Conservation (phyloP, 2,888 invertebrate species). For the Nemotelus nigrinus region DNA sequence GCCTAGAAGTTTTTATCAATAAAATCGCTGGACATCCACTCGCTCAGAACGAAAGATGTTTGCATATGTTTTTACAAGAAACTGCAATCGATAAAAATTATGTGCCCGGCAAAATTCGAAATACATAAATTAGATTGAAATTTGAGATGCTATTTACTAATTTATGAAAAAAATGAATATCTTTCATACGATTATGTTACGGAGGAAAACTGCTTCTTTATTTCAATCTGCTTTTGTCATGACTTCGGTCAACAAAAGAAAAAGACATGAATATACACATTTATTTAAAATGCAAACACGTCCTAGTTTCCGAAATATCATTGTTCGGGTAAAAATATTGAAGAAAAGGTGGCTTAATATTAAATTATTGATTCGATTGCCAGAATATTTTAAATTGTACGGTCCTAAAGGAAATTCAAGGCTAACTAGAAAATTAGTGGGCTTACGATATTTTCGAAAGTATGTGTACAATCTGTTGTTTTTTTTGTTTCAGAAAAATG, state of each 20-base stretch:
- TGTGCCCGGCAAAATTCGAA: constrained; percentile 98
- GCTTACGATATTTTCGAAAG: no score
- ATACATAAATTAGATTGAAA: constrained; percentile 73
- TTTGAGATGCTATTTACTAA: constrained; percentile 27
- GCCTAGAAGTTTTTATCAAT: constrained; percentile 97
- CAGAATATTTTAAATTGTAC: constrained; percentile 11
- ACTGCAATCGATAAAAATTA: constrained; percentile 98
- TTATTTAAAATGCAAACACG: no score
- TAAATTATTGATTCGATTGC: background rate
- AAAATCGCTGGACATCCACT: constrained; percentile 99
- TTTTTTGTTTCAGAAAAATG: no score
- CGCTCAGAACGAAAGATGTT: constrained; percentile 98
- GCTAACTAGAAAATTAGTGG: no score
- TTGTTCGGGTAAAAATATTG: no score
- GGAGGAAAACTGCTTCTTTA: background rate
- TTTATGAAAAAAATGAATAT: background rate
- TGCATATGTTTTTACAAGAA: constrained; percentile 99
- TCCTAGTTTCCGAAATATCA: no score
- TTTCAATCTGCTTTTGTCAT: background rate
- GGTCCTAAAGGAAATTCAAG: no score
- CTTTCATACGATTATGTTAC: no score
- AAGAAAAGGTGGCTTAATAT: no score
- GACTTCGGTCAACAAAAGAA: background rate
- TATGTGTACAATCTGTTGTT: no score
- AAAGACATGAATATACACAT: no score